Evolutionary conservation across 2,797 vertebrate species (phyloP).

Genomic region (Champsocephalus esox): DNA sequence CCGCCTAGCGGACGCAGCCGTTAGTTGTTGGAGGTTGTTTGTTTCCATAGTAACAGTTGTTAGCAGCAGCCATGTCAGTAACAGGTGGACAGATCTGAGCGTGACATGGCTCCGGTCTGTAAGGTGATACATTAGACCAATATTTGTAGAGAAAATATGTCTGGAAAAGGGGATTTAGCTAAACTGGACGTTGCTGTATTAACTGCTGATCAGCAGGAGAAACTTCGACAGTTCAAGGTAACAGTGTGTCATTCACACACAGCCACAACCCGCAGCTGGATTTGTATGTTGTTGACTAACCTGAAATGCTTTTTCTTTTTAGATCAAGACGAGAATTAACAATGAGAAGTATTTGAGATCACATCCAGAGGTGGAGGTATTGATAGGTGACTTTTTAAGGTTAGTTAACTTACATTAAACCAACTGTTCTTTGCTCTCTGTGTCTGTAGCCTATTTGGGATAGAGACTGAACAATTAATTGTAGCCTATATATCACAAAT

Average conservation of each 20-base stretch:
- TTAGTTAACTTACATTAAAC: slow-evolving; percentile 29
- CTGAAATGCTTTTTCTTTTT: slow-evolving; percentile 8
- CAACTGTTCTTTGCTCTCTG: no score
- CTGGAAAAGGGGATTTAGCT: slow-evolving; percentile 22
- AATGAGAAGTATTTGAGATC: slow-evolving; percentile 83
- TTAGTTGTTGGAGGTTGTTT: slow-evolving; percentile 25
- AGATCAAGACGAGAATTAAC: slow-evolving; percentile 82
- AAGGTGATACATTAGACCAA: not conserved
- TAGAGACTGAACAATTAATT: no score
- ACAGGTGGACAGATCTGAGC: slow-evolving; percentile 43
- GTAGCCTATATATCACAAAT: no score
- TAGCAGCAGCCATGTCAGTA: slow-evolving; percentile 22
- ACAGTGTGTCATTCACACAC: not conserved
- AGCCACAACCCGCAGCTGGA: no score
- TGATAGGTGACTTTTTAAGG: slow-evolving; percentile 83
- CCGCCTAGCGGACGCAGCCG: slow-evolving; percentile 28
- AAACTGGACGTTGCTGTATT: slow-evolving; percentile 65
- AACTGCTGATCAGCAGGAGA: slow-evolving; percentile 79
- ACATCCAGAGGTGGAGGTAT: slow-evolving; percentile 81
- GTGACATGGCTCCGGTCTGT: no score
- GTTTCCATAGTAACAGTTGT: slow-evolving; percentile 68
- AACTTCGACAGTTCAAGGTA: slow-evolving; percentile 83
- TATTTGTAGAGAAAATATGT: slow-evolving; percentile 55
- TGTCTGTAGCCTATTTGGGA: no score
- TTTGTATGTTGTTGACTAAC: no score